Base-by-base conservation (phyloP, 1,140 invertebrate genomes). In the Drosophila fuyamai region DNA sequence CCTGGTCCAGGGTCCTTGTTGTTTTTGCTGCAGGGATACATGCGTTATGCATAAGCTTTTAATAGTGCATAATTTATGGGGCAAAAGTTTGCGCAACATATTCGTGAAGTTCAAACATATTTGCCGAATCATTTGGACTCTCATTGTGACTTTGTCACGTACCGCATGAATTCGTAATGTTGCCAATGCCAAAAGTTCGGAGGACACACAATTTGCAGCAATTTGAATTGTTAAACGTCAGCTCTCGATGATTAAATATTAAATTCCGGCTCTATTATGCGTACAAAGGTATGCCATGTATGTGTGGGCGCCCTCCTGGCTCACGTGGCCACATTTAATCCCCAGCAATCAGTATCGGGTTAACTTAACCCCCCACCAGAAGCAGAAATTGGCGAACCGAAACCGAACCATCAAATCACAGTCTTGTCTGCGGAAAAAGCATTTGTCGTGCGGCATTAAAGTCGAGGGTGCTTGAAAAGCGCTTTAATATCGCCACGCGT, bases 161-260 rank as follows among this genome's bases (percentile, higher is more conserved):
- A 66, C 10, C 46, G 46, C 71, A 73, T 88, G 51, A 79, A 86
- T 86, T 79, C 79, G 78, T 86, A 50, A 80, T 86, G 51, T 59
- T 43, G 48, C 16, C 35, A 44, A 61, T 72, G 75, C 38, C 70
- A 48, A 76, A 79, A 56, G 44, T 81, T 60, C 47, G 32, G 8
- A 14, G 51, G 46, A 23, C 43, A 18, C 43, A 27, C 61, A 86
- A 83, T 83, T 88, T 71, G 56, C 60, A 63, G 47, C 56, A 71
- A 81, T 76, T 73, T 79, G 23, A 82, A 83, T 77, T 54, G 63
- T 60, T 61, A 60, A 66, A 53, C 67, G 47, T 7, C 46, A 63
- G 51, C 59, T n/a, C 29, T 59, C 47, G 48, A 38, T 51, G 53
- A 48, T 54, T 76, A 43, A 76, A 86, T 83, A 82, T 68, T 76